Conservation (phyloP, 2,888 invertebrate genomes). For the Acleris cristana region DNA sequence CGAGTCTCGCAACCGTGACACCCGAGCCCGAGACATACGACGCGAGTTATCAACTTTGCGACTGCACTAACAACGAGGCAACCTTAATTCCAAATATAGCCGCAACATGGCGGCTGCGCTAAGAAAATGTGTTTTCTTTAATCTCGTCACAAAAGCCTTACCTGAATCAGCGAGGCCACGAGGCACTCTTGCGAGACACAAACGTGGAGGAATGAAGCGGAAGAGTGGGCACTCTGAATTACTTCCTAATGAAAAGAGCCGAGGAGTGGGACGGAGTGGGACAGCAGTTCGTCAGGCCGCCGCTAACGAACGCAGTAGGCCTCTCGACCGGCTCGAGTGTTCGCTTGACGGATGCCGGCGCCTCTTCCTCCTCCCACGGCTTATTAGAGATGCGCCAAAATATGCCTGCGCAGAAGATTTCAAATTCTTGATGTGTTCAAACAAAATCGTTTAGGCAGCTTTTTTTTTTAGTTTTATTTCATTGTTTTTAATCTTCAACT, state of each 20-base stretch:
- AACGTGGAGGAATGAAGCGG: constrained; percentile 80
- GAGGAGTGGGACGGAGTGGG: constrained; percentile 69
- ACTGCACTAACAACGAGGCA: constrained; percentile 46
- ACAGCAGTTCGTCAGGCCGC: constrained; percentile 71
- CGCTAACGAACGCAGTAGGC: constrained; percentile 79
- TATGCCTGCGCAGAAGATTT: too few species aligned
- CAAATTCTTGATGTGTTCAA: too few species aligned
- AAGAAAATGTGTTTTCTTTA: constrained; percentile 80
- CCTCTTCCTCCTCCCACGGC: constrained; percentile 43
- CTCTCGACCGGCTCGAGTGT: constrained; percentile 68
- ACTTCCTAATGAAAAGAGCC: constrained; percentile 83
- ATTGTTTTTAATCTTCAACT: too few species aligned
- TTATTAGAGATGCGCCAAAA: constrained; percentile 44
- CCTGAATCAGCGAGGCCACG: constrained; percentile 77
- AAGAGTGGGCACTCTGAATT: constrained; percentile 81
- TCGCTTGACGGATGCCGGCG: constrained; percentile 54
- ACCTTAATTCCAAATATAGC: constrained; percentile 75
- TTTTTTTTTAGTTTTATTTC: too few species aligned
- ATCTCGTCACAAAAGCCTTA: constrained; percentile 82
- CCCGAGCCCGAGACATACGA: constrained; percentile 20
- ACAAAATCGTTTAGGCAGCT: too few species aligned
- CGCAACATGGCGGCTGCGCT: constrained; percentile 58
- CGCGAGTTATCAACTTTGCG: constrained; percentile 38
- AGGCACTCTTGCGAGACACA: constrained; percentile 72
- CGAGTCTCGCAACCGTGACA: constrained; percentile 32